Evolutionary conservation across 2,113 vertebrate genomes (phyloP), one percentile per base, ranked within the genome.

Genomic region (Ornithorhynchus anatinus): DNA sequence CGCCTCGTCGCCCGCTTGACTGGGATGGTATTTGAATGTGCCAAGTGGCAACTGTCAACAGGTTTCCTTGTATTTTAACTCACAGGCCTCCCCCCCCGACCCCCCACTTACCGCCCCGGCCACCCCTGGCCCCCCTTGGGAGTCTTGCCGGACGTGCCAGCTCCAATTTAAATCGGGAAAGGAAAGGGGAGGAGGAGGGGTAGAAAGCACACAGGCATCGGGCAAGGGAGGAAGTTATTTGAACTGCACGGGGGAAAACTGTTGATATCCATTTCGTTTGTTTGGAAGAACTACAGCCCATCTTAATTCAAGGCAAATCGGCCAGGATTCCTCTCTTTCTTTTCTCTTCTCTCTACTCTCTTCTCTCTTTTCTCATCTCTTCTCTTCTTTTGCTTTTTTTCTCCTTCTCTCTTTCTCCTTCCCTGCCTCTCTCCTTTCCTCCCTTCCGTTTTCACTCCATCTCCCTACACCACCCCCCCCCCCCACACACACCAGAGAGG

Each of bases 191-290:
- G 14, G 10, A 22, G 48, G 45, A 4, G 14, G 20, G 12, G 14
- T 6, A 2, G 13, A 5, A 57, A 2, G 16, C 4, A 9, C 19
- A 14, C n/a, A n/a, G n/a, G n/a, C 9, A 7, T 1, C 0, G 19
- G 70, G 38, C 2, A 3, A 3, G 0, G 45, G 39, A 79, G 47
- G 10, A 66, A 50, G 25, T 3, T 10, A 52, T 10, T 36, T 73
- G 32, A 48, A 37, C 69, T 38, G 25, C 2, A 22, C 37, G 20
- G n/a, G 19, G 20, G 22, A 56, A 36, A 45, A 37, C 45, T 72
- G 44, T 70, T 27, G 59, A 54, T 40, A 38, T 36, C 33, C 40
- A 37, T 71, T 61, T 54, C 14, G 48, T 37, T 59, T 29, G 61
- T 17, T 35, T n/a, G 57, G 15, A 59, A 57, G 59, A 31, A 31